Base-by-base conservation (phyloP, 2,113 vertebrate genomes). In the Phylloscopus whistleri region DNA sequence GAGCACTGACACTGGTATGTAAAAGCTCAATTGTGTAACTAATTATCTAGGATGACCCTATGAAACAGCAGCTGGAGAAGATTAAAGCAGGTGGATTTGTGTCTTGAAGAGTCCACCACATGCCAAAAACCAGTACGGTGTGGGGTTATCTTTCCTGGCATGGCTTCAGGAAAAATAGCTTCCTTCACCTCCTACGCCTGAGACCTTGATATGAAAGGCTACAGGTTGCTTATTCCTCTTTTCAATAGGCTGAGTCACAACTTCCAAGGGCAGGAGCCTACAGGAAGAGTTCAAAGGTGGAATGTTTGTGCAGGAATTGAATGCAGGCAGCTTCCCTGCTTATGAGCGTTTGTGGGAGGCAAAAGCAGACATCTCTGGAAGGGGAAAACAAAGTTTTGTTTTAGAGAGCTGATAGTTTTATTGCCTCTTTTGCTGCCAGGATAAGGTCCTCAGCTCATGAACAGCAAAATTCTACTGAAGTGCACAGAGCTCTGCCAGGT, bases 21-120 rank as follows among this genome's bases (percentile, higher is more conserved):
- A 88, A 85, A 89, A 91, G 48, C 85, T 77, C 70, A 52, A 37
- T 83, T 80, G 84, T 91, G 58, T 91, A 92, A 94, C 53, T 90
- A 93, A 90, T 90, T 96, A 68, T 76, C 81, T 94, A 79, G 75
- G 63, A 84, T 93, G 70, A 64, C 26, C 18, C 89, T 33, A 13
- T 81, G 88, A 69, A 95, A 59, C 82, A 95, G 62, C 96, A 97
- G 94, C 95, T 97, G 96, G 95, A 76, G 68, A 90, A 77, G 53
- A 96, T 98, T 97, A 97, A 95, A 97, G 85, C 97, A 98, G 97
- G 97, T 98, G 97, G 81, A 97, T 96, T 95, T 95, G 88, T 94
- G 60, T 82, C 84, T 87, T 76, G 83, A 66, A 94, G 84, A 90
- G 66, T 51, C 77, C 49, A 58, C 55, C 0, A 0, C n/a, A 8